Base-by-base conservation (phyloP, 2,888 invertebrate genomes). In the Noctua fimbriata region DNA sequence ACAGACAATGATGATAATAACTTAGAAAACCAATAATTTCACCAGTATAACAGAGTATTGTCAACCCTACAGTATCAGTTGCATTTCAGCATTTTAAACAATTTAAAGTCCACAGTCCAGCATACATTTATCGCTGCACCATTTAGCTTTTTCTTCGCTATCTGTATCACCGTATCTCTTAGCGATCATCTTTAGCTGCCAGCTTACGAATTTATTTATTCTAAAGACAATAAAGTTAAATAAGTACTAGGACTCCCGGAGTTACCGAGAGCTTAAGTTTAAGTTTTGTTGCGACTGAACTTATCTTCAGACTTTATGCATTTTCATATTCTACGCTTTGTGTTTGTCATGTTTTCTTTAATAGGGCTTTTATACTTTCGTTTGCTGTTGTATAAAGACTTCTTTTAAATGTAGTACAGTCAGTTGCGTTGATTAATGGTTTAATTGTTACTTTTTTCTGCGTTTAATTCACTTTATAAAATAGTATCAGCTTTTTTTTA, bases 141-240 rank as follows among this genome's bases (percentile, higher is more conserved):
- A 87, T 87, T 77, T 73, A 71, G 63, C 73, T 73, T 80, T 65
- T 66, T 58, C 52, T 28, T 73, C 79, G 84, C 78, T 79, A 81
- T 89, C 86, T 90, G 87, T 83, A 88, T 83, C 82, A 76, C 80
- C 82, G 81, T 86, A 86, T 87, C 84, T 80, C 69, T 80, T 81
- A 85, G 87, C 88, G 87, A 90, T 91, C 88, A 88, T 90, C 88
- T 89, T 84, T 85, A 88, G 81, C 79, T 85, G 85, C 82, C 87
- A 89, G 84, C 79, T 73, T 70, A 84, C 81, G 83, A 89, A 89
- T 91, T 91, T 92, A 92, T 91, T 88, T 82, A 79, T 84, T 76
- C 69, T 69, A 72, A 74, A 80, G 81, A 89, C 88, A 89, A 89
- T 92, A 92, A 91, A 92, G 73, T 88, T 76, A 81, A 78, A 81